Evolutionary conservation across 1,140 invertebrate species (phyloP).

Genomic region (Oncopeltus fasciatus): DNA sequence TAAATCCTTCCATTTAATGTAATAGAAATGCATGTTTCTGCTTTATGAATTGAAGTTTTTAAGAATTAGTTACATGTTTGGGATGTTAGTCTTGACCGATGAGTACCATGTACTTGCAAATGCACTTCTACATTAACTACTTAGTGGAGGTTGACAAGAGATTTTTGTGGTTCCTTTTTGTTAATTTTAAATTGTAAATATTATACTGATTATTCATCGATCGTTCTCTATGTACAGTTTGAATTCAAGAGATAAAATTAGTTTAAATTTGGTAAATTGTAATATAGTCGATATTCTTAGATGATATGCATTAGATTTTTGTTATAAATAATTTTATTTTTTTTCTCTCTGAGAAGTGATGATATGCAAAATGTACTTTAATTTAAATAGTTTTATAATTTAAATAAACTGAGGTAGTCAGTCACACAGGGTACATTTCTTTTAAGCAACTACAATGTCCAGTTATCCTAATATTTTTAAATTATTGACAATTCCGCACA

Average conservation of each 20-base stretch:
- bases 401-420: background rate
- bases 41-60: background rate
- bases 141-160: slow-evolving; percentile 9
- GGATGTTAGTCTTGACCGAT: background rate
- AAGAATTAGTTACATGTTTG: background rate
- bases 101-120: slow-evolving; percentile 19
- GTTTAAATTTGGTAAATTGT: slow-evolving; percentile 10
- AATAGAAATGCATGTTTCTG: slow-evolving; percentile 1
- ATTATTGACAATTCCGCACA: background rate
- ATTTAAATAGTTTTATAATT: background rate
- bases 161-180: slow-evolving; percentile 18
- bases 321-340: background rate
- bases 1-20: background rate
- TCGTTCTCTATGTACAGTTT: slow-evolving; percentile 19
- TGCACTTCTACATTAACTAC: slow-evolving; percentile 14
- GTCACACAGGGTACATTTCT: background rate
- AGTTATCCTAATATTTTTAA: background rate
- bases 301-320: slow-evolving; percentile 8
- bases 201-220: background rate
- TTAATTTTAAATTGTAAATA: slow-evolving; percentile 17
- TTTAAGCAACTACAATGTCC: background rate
- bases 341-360: background rate
- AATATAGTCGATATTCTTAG: slow-evolving; percentile 6
- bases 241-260: slow-evolving; percentile 5
- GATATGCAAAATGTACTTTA: too few relatives aligned